Conservation (phyloP, 2,888 invertebrate species). For the Tetragnatha montana region DNA sequence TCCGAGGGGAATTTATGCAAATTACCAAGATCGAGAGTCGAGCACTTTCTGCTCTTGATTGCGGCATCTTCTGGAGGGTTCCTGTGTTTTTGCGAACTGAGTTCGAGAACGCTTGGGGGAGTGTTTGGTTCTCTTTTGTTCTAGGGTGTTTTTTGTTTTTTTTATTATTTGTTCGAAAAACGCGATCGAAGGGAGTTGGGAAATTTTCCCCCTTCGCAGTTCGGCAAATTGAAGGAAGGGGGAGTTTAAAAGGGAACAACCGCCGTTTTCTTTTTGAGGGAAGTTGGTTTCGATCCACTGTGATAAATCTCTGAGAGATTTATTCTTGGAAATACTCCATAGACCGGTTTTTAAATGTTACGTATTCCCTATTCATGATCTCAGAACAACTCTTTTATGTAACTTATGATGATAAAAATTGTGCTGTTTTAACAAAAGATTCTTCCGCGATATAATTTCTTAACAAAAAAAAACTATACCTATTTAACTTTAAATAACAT, state of each 20-base stretch:
- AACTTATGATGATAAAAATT: background rate
- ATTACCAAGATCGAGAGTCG: conserved; percentile 39
- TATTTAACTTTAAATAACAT: too few relatives aligned
- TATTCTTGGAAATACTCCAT: background rate
- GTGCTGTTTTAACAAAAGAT: too few relatives aligned
- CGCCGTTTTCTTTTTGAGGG: background rate
- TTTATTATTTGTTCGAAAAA: background rate
- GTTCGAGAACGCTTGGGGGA: background rate
- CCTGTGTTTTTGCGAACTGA: background rate
- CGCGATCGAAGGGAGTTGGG: background rate
- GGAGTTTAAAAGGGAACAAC: background rate
- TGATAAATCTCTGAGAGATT: background rate
- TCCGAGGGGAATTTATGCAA: conserved; percentile 66
- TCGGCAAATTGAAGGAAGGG: background rate
- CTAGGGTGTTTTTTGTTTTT: background rate
- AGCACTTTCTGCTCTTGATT: background rate
- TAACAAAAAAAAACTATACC: too few relatives aligned
- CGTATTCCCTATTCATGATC: background rate
- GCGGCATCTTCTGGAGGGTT: conserved; percentile 21
- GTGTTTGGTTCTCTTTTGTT: too few relatives aligned
- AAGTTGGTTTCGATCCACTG: background rate
- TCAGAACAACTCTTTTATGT: background rate
- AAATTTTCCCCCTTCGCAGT: background rate
- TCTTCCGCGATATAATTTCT: too few relatives aligned
- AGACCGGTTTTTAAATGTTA: background rate